Base-by-base conservation (phyloP, 2,888 invertebrate species). In the Cryptophagus acutangulus region DNA sequence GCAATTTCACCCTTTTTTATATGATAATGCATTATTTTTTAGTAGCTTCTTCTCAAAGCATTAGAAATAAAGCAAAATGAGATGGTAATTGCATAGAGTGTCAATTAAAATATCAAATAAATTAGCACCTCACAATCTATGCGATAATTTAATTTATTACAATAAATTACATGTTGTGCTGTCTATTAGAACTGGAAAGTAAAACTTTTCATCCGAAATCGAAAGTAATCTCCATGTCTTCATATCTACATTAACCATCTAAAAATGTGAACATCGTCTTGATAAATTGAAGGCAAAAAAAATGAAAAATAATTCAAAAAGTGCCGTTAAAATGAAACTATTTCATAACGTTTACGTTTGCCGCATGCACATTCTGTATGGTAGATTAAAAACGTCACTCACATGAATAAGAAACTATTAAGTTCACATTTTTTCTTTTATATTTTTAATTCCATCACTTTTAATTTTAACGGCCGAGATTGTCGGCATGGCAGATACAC, bases 351-450 rank as follows among this genome's bases (percentile, higher is more conserved):
- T 34, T 4, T 17, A 17, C 17, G 15, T 9, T 16, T 2, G 31
- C 15, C 4, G 4, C 4, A 28, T 13, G 12, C 12, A 28, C 10
- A 28, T n/a, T 36, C 14, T 36, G 15, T 17, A 43, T 20, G 33
- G 33, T 37, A 44, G 41, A 44, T 44, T 41, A 44, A 44, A 41
- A 41, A 40, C 38, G 44, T 44, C 44, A 44, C 30, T 44, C 44
- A 44, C 25, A 28, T 37, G 31, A 31, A 31, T 31, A 28, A 31
- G 35, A 44, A 44, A 44, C 41, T 38, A 44, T 41, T 40, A 44
- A 41, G 26, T 37, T 17, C 30, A n/a, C n/a, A 35, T 29, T 44
- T 28, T n/a, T 13, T 24, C 36, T 40, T 37, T 18, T 17, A 6
- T 36, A 26, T 38, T 37, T 40, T 15, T 43, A 30, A 33, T 33